Evolutionary conservation across 2,113 vertebrate species (phyloP).

Genomic region (Amazona guildingii): DNA sequence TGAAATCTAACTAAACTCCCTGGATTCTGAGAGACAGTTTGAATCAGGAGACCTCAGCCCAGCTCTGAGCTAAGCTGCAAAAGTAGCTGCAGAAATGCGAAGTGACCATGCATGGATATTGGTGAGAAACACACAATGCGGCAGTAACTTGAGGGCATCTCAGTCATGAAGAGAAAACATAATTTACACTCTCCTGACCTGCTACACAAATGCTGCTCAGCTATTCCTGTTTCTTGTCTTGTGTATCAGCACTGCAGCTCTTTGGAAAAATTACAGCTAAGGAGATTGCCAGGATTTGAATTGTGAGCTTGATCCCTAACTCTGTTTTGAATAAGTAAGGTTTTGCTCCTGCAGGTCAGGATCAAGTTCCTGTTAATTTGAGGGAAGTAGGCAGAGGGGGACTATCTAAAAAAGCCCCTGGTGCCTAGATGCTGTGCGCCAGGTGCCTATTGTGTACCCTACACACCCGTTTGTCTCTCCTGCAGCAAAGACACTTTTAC

Average conservation of each 20-base stretch:
- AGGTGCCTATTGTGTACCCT: too few species aligned
- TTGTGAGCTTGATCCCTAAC: not conserved
- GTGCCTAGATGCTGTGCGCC: not conserved
- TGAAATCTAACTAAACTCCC: not conserved
- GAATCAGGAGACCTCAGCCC: not conserved
- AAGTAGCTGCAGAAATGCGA: not conserved
- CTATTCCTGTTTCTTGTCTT: not conserved
- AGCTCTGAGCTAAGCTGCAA: not conserved
- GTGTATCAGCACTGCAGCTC: not conserved
- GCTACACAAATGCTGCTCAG: accelerated
- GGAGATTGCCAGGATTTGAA: accelerated
- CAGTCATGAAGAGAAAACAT: not conserved
- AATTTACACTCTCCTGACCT: not conserved
- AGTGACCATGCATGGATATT: not conserved
- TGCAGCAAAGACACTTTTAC: not conserved
- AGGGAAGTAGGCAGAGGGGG: not conserved
- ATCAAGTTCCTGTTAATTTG: not conserved
- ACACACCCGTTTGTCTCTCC: not conserved
- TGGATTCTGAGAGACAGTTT: not conserved
- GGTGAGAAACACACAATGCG: not conserved
- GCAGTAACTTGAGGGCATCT: not conserved
- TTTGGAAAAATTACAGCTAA: not conserved
- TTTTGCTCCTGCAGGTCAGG: not conserved
- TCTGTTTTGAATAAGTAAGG: not conserved
- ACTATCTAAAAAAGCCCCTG: not conserved